These are phyloP conservation scores for Probaryconus sp. DNA, from an alignment of 1,140 invertebrate genomes.

Conservation along the genomic window DNA sequence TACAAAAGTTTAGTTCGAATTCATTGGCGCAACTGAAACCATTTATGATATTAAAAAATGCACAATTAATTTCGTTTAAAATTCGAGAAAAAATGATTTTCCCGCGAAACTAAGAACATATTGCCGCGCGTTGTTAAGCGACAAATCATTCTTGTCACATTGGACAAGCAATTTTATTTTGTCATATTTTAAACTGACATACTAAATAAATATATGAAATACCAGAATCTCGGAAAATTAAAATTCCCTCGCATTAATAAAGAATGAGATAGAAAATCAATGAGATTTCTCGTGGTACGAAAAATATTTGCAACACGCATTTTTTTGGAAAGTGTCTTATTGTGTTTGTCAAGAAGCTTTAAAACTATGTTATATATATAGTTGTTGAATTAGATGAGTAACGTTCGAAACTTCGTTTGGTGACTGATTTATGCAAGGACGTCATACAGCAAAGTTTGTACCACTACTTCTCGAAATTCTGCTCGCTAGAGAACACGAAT, in stretches of 20 bases:
- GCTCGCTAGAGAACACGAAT: not conserved
- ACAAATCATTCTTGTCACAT: conserved; percentile 31
- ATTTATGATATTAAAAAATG: conserved; percentile 11
- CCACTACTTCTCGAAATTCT: conserved; percentile 29
- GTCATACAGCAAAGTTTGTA: conserved; percentile 37
- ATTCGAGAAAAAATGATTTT: conserved; percentile 21
- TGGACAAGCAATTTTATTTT: conserved; percentile 41
- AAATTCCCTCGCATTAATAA: too few species aligned
- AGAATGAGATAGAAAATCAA: conserved; percentile 6
- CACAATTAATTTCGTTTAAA: conserved; percentile 24
- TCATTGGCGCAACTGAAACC: not conserved
- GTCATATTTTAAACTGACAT: conserved; percentile 3
- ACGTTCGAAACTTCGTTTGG: conserved; percentile 28
- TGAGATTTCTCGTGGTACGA: conserved; percentile 13
- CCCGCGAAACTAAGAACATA: conserved; percentile 28
- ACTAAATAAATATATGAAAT: conserved; percentile 12
- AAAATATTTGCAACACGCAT: conserved; percentile 18
- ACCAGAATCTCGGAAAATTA: not conserved
- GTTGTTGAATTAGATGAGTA: conserved; percentile 37
- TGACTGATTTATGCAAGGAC: conserved; percentile 42
- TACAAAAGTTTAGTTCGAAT: too few species aligned
- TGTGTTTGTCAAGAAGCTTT: conserved; percentile 39
- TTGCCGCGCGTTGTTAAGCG: conserved; percentile 8
- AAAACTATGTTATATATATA: conserved; percentile 39
- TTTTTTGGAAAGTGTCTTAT: conserved; percentile 43